Conservation (phyloP, 2,797 vertebrate genomes). For the Brachyalestes nurse region DNA sequence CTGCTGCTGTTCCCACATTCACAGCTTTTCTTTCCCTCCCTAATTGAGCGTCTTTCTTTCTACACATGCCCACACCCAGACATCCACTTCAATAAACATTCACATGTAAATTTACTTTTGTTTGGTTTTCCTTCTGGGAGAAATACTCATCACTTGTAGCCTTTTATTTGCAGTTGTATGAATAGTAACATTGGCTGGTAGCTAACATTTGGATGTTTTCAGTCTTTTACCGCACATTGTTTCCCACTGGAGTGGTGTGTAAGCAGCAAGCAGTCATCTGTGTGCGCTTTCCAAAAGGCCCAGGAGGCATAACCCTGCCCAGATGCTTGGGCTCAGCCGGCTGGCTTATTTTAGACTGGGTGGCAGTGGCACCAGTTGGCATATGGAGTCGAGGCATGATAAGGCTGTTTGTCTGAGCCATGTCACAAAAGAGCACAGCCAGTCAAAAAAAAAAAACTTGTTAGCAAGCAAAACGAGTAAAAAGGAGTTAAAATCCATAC, state of each 20-base stretch:
- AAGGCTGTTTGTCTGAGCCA: conserved; percentile 22
- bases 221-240: not conserved
- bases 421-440: conserved; percentile 29
- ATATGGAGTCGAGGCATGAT: conserved; percentile 45
- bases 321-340: conserved; percentile 47
- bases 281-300: conserved; percentile 24
- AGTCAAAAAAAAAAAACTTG: conserved; percentile 6
- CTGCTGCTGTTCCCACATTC: not conserved
- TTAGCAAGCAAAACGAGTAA: not conserved
- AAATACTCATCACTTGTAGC: not conserved
- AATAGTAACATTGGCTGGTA: not conserved
- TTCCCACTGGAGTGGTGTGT: conserved; percentile 5
- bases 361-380: conserved; percentile 43
- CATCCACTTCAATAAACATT: not conserved
- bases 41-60: conserved; percentile 2
- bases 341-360: conserved; percentile 55
- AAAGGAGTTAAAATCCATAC: not conserved
- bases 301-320: conserved; percentile 34
- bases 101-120: not conserved
- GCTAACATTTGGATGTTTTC: not conserved
- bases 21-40: conserved; percentile 6
- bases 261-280: conserved; percentile 25
- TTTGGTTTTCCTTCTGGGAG: not conserved
- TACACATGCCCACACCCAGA: not conserved
- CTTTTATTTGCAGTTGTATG: not conserved